Percentiles rank a stretch among this genome's conserved stretches.
Conservation (phyloP, 1,140 invertebrate genomes). For the Caerostris darwini region DNA sequence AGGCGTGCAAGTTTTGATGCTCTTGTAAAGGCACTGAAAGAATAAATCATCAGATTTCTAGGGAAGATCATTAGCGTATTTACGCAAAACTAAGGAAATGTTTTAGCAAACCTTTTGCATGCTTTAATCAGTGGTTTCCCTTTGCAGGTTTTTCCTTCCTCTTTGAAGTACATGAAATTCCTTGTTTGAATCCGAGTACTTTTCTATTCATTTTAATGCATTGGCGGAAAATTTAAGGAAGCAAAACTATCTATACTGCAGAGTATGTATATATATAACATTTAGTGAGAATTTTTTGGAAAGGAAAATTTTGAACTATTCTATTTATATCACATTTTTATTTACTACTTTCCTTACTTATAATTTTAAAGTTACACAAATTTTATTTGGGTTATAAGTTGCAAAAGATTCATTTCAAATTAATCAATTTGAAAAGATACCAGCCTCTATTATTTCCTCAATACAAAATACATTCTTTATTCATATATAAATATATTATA, state of each 20-base stretch:
- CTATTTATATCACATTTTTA: neutral
- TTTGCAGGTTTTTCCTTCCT: neutral
- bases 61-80: conserved; percentile 52
- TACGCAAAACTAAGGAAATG: conserved; percentile 32
- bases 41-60: neutral
- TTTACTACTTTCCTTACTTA: too few relatives aligned
- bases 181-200: neutral
- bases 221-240: neutral
- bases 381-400: too few relatives aligned
- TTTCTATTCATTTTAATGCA: neutral
- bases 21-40: conserved; percentile 28
- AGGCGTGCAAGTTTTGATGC: conserved; percentile 43
- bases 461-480: too few relatives aligned
- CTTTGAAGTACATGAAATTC: neutral
- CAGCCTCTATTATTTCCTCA: too few relatives aligned
- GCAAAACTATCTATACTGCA: neutral
- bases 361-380: too few relatives aligned
- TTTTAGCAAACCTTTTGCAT: conserved; percentile 12
- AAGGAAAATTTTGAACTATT: neutral
- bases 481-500: too few relatives aligned
- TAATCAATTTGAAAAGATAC: too few relatives aligned
- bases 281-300: neutral
- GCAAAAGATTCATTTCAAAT: too few relatives aligned
- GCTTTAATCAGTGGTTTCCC: conserved; percentile 42
- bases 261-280: neutral